Conservation (phyloP, 2,113 vertebrate species). For the Proteles cristata region DNA sequence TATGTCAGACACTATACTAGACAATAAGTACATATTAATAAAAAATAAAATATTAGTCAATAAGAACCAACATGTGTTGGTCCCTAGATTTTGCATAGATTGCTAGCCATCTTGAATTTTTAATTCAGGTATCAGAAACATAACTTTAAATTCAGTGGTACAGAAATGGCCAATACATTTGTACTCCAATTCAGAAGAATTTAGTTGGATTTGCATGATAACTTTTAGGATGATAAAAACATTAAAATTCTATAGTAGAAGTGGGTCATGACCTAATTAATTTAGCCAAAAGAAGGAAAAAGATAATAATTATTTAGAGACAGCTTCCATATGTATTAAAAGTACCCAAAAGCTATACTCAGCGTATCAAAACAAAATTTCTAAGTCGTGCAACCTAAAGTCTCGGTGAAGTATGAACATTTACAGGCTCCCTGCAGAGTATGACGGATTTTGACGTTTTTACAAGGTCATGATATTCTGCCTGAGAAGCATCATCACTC, state of each 20-base stretch:
- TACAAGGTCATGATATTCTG: not conserved
- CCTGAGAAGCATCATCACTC: not conserved
- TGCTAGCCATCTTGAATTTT: not conserved
- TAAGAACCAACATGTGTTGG: not conserved
- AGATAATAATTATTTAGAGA: not conserved
- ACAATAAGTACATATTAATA: constrained; percentile 8
- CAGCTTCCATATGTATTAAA: not conserved
- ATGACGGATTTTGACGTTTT: not conserved
- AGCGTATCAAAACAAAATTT: not conserved
- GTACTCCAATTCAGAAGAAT: constrained; percentile 22
- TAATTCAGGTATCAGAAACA: constrained; percentile 2
- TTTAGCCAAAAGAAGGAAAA: not conserved
- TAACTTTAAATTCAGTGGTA: not conserved
- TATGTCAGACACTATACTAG: not conserved
- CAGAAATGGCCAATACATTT: not conserved
- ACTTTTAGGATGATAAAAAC: not conserved
- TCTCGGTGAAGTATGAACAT: not conserved
- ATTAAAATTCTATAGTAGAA: constrained; percentile 15
- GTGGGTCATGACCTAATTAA: not conserved
- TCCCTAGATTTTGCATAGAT: not conserved
- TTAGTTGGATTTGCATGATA: constrained; percentile 12
- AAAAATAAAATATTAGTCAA: not conserved
- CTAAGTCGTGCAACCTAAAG: not conserved
- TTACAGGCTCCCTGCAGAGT: not conserved
- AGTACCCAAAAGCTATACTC: not conserved